These are phyloP conservation scores for Protodeltote pygarga DNA, from an alignment of 2,888 invertebrate species.

Conservation along the genomic window DNA sequence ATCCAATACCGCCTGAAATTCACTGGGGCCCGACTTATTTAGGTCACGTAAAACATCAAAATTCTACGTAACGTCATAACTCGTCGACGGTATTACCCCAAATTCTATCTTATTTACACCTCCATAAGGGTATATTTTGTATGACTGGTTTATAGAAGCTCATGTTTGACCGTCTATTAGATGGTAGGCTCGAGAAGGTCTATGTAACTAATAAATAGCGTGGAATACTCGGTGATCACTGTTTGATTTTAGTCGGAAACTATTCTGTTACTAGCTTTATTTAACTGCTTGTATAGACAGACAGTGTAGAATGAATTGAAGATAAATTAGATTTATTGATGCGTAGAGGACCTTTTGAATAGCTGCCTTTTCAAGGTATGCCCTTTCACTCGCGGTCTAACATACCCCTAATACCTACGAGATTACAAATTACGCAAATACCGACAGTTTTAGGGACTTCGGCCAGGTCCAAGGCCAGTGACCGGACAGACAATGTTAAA, in stretches of 20 bases:
- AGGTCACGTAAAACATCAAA: conserved; percentile 40
- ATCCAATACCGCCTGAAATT: conserved; percentile 43
- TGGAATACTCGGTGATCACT: conserved; percentile 2
- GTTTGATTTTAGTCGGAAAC: conserved; percentile 19
- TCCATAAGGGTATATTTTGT: conserved; percentile 10
- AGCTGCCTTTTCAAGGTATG: too few relatives aligned
- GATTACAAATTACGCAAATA: too few relatives aligned
- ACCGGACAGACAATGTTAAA: too few relatives aligned
- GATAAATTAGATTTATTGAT: conserved; percentile 7
- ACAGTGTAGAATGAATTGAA: conserved; percentile 1
- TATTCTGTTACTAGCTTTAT: background rate
- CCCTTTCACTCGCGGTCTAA: too few relatives aligned
- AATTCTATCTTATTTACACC: conserved; percentile 7
- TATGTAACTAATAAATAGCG: conserved; percentile 23
- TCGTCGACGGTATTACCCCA: conserved; percentile 1
- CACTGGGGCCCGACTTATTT: conserved; percentile 32
- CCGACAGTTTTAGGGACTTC: too few relatives aligned
- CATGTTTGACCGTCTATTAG: conserved; percentile 3
- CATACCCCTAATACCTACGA: too few relatives aligned
- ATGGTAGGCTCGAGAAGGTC: conserved; percentile 12
- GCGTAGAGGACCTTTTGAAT: too few relatives aligned
- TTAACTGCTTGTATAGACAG: background rate
- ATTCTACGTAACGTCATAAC: conserved; percentile 34
- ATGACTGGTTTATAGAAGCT: background rate
- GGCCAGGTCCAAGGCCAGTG: too few relatives aligned